Conservation (phyloP, 2,888 invertebrate genomes). For the Drosophila ustulata region DNA sequence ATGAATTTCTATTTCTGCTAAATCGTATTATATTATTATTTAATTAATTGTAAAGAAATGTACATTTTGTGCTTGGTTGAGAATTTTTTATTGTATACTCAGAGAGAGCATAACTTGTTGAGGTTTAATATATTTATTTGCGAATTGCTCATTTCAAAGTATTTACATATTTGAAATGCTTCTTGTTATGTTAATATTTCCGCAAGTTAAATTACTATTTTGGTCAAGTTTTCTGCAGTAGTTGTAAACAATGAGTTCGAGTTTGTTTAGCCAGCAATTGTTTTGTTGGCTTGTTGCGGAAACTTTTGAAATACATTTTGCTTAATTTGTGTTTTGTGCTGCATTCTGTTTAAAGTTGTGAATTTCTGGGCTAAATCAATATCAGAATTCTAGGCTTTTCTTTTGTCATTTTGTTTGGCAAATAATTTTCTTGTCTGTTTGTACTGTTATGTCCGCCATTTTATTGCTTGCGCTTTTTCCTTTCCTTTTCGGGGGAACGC, state of each 20-base stretch:
- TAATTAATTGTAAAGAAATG: background rate
- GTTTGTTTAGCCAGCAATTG: background rate
- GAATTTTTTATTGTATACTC: no score
- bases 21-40: background rate
- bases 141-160: background rate
- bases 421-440: conserved; percentile 34
- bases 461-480: conserved; percentile 4
- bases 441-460: conserved; percentile 6
- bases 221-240: background rate
- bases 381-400: conserved; percentile 16
- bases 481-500: conserved; percentile 1
- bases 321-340: background rate
- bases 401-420: conserved; percentile 32
- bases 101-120: no score
- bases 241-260: background rate
- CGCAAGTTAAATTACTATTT: background rate
- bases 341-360: background rate
- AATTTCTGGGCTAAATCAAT: conserved; percentile 16
- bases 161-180: background rate
- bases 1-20: no score
- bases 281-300: no score
- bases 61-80: no score
- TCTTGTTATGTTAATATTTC: background rate
- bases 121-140: no score
- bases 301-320: background rate